These are phyloP conservation scores for Lasioglossum zephyrum DNA, from an alignment of 2,888 invertebrate genomes.

Conservation along the genomic window DNA sequence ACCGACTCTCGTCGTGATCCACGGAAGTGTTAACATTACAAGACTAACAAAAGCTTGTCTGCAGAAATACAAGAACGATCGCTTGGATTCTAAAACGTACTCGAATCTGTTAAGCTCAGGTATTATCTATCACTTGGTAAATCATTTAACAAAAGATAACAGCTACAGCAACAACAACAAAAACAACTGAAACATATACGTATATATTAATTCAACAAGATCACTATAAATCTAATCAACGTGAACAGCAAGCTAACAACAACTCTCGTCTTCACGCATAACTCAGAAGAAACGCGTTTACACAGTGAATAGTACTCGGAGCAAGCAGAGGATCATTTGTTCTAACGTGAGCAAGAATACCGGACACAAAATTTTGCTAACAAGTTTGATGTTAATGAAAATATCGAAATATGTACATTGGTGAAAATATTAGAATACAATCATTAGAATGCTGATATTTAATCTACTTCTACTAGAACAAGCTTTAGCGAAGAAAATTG, in stretches of 20 bases:
- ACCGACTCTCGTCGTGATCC: background rate
- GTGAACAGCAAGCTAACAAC: constrained; percentile 50
- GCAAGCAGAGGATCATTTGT: constrained; percentile 30
- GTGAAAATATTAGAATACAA: background rate
- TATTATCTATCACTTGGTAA: constrained; percentile 20
- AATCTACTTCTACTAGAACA: no score
- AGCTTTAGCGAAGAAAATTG: background rate
- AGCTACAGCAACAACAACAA: constrained; percentile 35
- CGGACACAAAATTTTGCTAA: background rate
- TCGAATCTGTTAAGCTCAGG: constrained; percentile 10
- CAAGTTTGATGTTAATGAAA: background rate
- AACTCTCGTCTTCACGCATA: constrained; percentile 15
- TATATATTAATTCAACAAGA: constrained; percentile 33
- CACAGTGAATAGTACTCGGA: background rate
- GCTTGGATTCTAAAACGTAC: constrained; percentile 30
- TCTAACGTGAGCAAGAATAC: background rate
- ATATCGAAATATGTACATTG: background rate
- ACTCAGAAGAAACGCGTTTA: constrained; percentile 24
- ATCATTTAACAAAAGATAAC: constrained; percentile 27
- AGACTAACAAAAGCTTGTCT: background rate
- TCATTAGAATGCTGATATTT: background rate
- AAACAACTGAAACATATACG: constrained; percentile 13
- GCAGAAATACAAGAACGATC: constrained; percentile 17
- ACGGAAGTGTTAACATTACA: constrained; percentile 6
- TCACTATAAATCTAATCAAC: constrained; percentile 31